Conservation (phyloP, 2,888 invertebrate species). For the Pyralis farinalis region DNA sequence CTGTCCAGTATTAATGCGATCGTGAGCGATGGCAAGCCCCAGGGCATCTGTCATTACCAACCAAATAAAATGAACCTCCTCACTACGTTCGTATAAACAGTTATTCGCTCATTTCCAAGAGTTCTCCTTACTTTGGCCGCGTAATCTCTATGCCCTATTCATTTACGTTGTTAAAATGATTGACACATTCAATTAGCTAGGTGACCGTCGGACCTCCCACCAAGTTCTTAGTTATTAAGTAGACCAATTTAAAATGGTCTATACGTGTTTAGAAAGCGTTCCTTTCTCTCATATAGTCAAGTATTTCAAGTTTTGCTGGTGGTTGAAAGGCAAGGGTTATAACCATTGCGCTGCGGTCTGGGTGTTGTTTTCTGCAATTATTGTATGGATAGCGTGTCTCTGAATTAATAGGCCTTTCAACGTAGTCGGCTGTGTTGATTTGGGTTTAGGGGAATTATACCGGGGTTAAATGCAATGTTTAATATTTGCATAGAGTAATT, state of each 20-base stretch:
- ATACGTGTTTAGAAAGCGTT: slow-evolving; percentile 10
- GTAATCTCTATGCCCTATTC: slow-evolving; percentile 67
- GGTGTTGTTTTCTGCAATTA: slow-evolving; percentile 77
- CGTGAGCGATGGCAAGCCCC: slow-evolving; percentile 60
- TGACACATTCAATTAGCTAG: slow-evolving; percentile 89
- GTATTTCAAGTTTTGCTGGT: slow-evolving; percentile 37
- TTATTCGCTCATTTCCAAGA: slow-evolving; percentile 20
- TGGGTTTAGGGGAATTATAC: slow-evolving; percentile 7
- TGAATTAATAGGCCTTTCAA: slow-evolving; percentile 70
- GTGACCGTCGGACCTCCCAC: slow-evolving; percentile 82
- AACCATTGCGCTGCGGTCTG: slow-evolving; percentile 61
- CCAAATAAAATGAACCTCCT: slow-evolving; percentile 33
- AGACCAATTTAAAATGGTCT: slow-evolving; percentile 40
- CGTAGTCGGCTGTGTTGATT: slow-evolving; percentile 31
- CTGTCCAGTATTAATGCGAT: slow-evolving; percentile 54
- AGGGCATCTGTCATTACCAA: slow-evolving; percentile 48
- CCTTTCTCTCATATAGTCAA: slow-evolving; percentile 10
- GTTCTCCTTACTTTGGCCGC: slow-evolving; percentile 46
- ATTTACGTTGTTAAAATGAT: slow-evolving; percentile 88
- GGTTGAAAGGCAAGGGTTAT: slow-evolving; percentile 48
- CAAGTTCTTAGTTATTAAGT: slow-evolving; percentile 61
- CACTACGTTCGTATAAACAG: slow-evolving; percentile 17
- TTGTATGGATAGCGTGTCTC: slow-evolving; percentile 64
- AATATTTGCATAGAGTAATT: not conserved
- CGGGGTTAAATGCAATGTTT: slow-evolving; percentile 5